Percentiles rank a stretch among this genome's conserved stretches.
These are phyloP conservation scores for Halictus quadricinctus DNA, from an alignment of 2,888 invertebrate species.

Conservation along the genomic window DNA sequence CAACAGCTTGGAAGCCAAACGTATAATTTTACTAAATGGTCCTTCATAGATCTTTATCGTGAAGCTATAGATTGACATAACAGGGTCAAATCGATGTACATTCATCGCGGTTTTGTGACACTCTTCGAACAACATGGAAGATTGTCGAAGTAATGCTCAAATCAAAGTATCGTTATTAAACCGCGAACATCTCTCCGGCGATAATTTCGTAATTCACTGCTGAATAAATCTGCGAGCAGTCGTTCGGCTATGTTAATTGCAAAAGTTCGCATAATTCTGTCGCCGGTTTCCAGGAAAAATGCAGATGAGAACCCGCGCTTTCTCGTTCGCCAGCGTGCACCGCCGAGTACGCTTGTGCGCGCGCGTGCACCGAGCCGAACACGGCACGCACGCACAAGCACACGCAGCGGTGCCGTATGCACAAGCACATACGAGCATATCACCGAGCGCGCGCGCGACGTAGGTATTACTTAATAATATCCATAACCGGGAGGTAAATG, in stretches of 20 bases:
- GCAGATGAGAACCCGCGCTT: conserved; percentile 75
- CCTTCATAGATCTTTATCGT: neutral
- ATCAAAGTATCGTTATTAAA: neutral
- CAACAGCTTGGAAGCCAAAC: neutral
- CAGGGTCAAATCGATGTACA: neutral
- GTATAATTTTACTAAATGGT: neutral
- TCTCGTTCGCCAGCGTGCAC: conserved; percentile 69
- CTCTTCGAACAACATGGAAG: neutral
- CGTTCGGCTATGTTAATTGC: neutral
- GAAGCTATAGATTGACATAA: neutral
- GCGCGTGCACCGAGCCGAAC: conserved; percentile 11
- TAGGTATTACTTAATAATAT: conserved; percentile 80
- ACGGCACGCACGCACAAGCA: conserved; percentile 22
- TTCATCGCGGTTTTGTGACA: too few species aligned
- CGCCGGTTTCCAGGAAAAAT: conserved; percentile 31
- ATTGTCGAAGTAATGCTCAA: neutral
- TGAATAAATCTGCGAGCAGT: neutral
- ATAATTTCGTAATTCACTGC: neutral
- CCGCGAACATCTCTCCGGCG: neutral
- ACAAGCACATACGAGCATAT: conserved; percentile 24
- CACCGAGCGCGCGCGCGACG: conserved; percentile 55
- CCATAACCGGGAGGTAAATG: conserved; percentile 75
- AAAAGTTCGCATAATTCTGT: neutral
- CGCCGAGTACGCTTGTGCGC: conserved; percentile 51
- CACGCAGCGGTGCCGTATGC: neutral